Base-by-base conservation (phyloP, 2,888 invertebrate genomes). In the Drosophila siamana region DNA sequence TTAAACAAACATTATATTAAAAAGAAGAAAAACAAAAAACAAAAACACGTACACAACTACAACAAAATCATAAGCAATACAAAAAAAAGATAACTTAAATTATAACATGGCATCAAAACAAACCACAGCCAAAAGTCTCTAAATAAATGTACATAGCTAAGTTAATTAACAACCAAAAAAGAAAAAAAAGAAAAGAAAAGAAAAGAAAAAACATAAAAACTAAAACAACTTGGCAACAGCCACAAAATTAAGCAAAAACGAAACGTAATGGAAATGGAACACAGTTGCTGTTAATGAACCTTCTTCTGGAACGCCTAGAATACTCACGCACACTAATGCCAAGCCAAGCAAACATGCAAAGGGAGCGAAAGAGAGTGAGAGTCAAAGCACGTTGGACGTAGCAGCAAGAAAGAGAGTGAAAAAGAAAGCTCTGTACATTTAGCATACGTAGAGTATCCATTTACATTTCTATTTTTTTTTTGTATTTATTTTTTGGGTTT, bases 31-130 rank as follows among this genome's bases (percentile, higher is more conserved):
- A n/a, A 50, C 19, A 46, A n/a, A 50, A 1, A 46, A 59, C 38
- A 43, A 13, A 54, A 19, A 55, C 41, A 54, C 48, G 41, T 19
- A 16, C 7, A 51, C 36, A 57, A 22, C 16, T 26, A 57, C 43
- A 65, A 46, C 30, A 48, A 13, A 60, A 44, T 40, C 38, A 55
- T 51, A 72, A 74, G 74, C 69, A 72, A 72, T 72, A 74, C 19
- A 44, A 50, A n/a, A 65, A 46, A 55, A 33, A 8, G 26, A 30
- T 26, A 57, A 55, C 33, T n/a, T 43, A 41, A 40, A 55, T 44
- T 41, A 13, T 33, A 50, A 54, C 47, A 50, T 62, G 38, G 62
- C 52, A 47, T 8, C 16, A 54, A 24, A 41, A 26, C 6, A 38
- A 38, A 6, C 1, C 9, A 30, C 50, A 47, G 38, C 28, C 36